phyloP scores from a whole-genome alignment of 1,140 invertebrate genomes.

The Drosophila virilis region DNA sequence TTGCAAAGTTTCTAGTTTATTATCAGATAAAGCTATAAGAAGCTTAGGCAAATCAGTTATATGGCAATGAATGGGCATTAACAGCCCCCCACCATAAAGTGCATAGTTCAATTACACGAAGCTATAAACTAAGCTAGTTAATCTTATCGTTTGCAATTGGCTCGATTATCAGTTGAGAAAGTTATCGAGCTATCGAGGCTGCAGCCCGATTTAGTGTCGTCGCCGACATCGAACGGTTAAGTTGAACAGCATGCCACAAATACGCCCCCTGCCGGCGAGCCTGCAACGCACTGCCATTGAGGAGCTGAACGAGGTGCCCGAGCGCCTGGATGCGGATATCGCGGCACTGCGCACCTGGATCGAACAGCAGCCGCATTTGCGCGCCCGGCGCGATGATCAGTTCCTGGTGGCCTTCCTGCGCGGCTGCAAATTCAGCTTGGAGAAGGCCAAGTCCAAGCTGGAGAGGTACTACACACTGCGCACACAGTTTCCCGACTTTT shows the following conservation, averaged over 20 bases:
- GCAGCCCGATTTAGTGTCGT: constrained; percentile 10
- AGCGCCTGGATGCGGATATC: constrained; percentile 85
- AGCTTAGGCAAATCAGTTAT: neutral
- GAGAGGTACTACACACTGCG: constrained; percentile 87
- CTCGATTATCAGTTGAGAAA: neutral
- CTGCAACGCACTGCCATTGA: constrained; percentile 83
- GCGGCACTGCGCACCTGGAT: constrained; percentile 87
- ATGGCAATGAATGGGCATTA: neutral
- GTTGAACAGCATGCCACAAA: constrained; percentile 29
- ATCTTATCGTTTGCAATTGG: constrained; percentile 11
- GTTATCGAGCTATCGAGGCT: constrained; percentile 3
- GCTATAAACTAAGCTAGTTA: neutral
- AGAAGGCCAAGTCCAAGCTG: constrained; percentile 87
- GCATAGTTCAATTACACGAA: neutral
- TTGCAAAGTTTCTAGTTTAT: neutral
- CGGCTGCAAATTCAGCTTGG: constrained; percentile 88
- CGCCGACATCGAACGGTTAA: neutral
- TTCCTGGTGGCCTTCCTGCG: constrained; percentile 87
- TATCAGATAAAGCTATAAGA: neutral
- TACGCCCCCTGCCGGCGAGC: constrained; percentile 69
- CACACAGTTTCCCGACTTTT: constrained; percentile 86
- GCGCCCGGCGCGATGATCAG: constrained; percentile 85
- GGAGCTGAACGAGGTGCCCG: constrained; percentile 87
- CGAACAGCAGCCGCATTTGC: constrained; percentile 87
- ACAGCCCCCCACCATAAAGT: neutral